Evolutionary conservation across 2,113 vertebrate species (phyloP).

Genomic region (Mungos mungo): DNA sequence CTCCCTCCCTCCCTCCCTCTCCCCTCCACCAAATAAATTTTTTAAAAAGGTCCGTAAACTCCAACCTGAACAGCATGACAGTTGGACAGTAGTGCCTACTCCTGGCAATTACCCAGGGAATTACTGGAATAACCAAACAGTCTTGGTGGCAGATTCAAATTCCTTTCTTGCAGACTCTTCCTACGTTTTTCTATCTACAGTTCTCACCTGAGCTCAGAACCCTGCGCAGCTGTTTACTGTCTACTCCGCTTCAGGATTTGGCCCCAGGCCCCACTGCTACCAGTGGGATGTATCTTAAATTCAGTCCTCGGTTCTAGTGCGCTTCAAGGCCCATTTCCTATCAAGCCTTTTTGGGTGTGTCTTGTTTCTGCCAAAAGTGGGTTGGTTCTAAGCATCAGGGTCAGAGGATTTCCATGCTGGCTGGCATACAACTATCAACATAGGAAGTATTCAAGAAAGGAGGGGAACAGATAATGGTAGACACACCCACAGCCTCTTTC

Average conservation of each 20-base stretch:
- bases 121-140: neutral
- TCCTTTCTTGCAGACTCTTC: conserved; percentile 6
- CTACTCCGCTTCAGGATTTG: neutral
- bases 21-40: too few species aligned
- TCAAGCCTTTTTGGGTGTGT: neutral
- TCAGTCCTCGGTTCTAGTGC: neutral
- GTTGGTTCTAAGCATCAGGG: neutral
- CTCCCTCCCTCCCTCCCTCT: too few species aligned
- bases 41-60: neutral
- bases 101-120: neutral
- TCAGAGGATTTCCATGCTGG: neutral
- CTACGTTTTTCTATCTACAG: neutral
- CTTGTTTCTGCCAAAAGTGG: neutral
- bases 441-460: neutral
- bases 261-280: neutral
- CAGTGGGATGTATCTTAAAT: neutral
- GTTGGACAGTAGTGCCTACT: neutral
- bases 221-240: neutral
- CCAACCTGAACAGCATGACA: neutral
- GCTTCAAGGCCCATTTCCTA: neutral
- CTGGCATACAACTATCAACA: neutral
- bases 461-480: neutral
- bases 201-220: neutral
- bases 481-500: neutral
- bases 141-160: neutral